Base-by-base conservation (phyloP, 1,140 invertebrate species). In the Scaptodrosophila lebanonensis region DNA sequence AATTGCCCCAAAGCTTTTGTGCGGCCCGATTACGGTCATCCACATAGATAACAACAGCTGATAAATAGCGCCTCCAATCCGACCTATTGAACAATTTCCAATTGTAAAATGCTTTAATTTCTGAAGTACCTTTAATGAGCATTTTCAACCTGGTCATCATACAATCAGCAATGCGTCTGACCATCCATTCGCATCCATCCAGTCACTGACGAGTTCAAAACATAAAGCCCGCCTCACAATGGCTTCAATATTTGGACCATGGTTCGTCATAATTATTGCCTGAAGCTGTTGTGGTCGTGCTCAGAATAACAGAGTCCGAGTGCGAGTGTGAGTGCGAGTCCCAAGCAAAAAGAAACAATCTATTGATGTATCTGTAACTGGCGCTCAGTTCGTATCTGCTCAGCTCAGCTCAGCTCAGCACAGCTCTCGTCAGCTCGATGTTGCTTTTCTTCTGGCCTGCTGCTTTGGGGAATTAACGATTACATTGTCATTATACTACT, bases 61-160 rank as follows among this genome's bases (percentile, higher is more conserved):
- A 79, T 79, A 79, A 79, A 79, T 79, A 56, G 75, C 75, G 54
- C 52, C 42, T 58, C 75, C 39, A 79, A 79, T 79, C 73, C 53
- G 42, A 64, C 58, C 64, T 64, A 44, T 43, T n/a, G n/a, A n/a
- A n/a, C n/a, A n/a, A n/a, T n/a, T n/a, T n/a, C n/a, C 62, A 82
- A 82, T 82, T 82, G 75, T 82, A 70, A 82, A 82, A 77, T 76
- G 75, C 75, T 82, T 82, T 82, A 82, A 82, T 82, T 82, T 73
- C 69, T 82, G 69, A 82, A 82, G 75, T 70, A 60, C 66, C 75
- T 75, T 79, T 82, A 82, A 82, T 82, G 75, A 82, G 75, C 75
- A 82, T 82, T 82, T 82, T 82, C 75, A 82, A 75, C 75, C 70
- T 82, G 75, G 75, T 82, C 75, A 82, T 82, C 75, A 82, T 70